These are phyloP conservation scores for Umimayanthus kanabou DNA, from an alignment of 92 coral and sea anemone genomes.

Conservation along the genomic window DNA sequence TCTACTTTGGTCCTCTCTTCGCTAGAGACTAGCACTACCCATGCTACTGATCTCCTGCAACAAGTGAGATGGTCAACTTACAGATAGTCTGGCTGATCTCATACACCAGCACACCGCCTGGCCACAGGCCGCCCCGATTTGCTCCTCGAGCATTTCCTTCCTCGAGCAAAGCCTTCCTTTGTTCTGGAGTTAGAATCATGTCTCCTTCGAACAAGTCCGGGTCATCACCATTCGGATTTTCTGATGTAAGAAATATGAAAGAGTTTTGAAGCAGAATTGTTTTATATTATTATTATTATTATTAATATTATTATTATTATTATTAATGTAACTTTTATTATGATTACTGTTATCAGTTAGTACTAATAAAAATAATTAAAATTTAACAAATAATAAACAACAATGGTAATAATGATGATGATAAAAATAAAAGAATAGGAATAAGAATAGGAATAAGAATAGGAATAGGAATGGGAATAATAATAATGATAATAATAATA, in stretches of 20 bases:
- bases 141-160: background rate
- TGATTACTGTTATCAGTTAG: too few species aligned
- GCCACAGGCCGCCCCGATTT: slow-evolving; percentile 17
- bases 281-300: background rate
- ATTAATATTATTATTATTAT: background rate
- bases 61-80: background rate
- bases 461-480: too few species aligned
- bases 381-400: too few species aligned
- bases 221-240: background rate
- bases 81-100: background rate
- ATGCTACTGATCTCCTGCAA: background rate
- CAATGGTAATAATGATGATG: too few species aligned
- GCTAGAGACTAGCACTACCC: too few species aligned
- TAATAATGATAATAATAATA: too few species aligned
- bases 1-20: too few species aligned
- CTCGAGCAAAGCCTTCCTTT: background rate
- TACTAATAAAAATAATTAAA: too few species aligned
- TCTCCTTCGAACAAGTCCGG: slow-evolving; percentile 5
- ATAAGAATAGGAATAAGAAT: too few species aligned
- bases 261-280: background rate
- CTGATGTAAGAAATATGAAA: background rate
- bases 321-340: too few species aligned
- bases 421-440: too few species aligned
- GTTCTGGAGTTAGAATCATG: background rate
- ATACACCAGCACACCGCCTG: background rate